A percentile compares a stretch with the other conserved stretches of the same genome.
phyloP scores from a whole-genome alignment of 2,113 vertebrate species.

The Paratilapia polleni region DNA sequence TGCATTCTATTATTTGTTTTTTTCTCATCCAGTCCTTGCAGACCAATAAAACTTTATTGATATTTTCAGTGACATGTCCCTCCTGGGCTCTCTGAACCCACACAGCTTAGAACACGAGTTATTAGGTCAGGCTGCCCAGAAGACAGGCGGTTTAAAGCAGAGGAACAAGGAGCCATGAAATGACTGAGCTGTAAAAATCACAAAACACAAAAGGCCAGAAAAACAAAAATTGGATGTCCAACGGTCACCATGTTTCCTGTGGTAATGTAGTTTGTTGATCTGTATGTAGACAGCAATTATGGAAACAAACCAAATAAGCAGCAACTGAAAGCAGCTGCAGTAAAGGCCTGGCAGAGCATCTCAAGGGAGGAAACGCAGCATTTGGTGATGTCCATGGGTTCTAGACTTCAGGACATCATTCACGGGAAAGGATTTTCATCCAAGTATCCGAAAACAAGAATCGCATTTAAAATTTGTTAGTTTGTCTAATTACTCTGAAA shows the following conservation, averaged over 20 bases:
- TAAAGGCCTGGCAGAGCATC: too few relatives aligned
- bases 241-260: neutral
- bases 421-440: too few relatives aligned
- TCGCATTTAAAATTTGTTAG: too few relatives aligned
- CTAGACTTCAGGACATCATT: too few relatives aligned
- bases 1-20: conserved; percentile 17
- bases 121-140: conserved; percentile 14
- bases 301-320: neutral
- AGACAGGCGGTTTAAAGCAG: conserved; percentile 12
- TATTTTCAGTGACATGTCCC: conserved; percentile 45
- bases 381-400: too few relatives aligned
- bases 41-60: conserved; percentile 56
- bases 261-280: neutral
- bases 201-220: neutral
- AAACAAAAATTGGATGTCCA: neutral
- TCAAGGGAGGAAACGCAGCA: too few relatives aligned
- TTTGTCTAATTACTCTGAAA: too few relatives aligned
- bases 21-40: conserved; percentile 14
- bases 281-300: neutral
- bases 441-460: too few relatives aligned
- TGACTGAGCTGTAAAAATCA: conserved; percentile 3
- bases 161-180: conserved; percentile 22
- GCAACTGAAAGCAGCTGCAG: too few relatives aligned
- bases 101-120: conserved; percentile 22
- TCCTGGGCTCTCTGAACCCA: conserved; percentile 28